Percentiles rank a stretch among this genome's conserved stretches.
phyloP scores from a whole-genome alignment of 1,140 invertebrate genomes.

The Galleria mellonella region DNA sequence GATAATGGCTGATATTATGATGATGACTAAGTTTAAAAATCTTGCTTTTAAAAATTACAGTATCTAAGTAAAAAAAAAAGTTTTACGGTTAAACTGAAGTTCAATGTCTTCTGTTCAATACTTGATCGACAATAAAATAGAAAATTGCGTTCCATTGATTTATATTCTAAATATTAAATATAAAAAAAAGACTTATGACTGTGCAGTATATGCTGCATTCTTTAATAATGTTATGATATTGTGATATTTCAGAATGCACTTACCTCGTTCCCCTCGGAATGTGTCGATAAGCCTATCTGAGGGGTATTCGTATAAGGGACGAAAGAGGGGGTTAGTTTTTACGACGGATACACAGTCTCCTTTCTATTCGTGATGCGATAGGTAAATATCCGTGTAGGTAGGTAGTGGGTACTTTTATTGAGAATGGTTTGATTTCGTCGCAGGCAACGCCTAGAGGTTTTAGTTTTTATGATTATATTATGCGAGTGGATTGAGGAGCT shows the following conservation, averaged over 20 bases:
- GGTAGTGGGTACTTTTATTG: constrained; percentile 31
- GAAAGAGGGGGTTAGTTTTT: constrained; percentile 57
- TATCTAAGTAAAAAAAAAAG: no score
- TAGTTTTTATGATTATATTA: constrained; percentile 3
- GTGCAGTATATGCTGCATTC: no score
- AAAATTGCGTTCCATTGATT: no score
- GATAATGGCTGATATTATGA: no score
- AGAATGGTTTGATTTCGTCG: constrained; percentile 42
- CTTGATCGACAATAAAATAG: no score
- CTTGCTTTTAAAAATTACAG: no score
- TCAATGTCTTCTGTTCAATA: no score
- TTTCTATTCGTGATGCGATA: constrained; percentile 45
- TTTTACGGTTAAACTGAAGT: no score
- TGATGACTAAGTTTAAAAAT: no score
- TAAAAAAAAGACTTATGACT: no score
- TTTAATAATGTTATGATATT: no score
- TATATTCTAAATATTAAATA: no score
- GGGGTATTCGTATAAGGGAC: constrained; percentile 31
- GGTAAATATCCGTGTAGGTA: constrained; percentile 40
- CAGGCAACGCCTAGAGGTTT: constrained; percentile 15
- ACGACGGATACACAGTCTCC: constrained; percentile 55
- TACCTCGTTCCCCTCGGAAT: constrained; percentile 13
- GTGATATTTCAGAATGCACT: constrained; percentile 8
- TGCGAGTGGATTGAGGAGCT: not conserved
- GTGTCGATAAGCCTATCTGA: constrained; percentile 27